These are phyloP conservation scores for Pemphigus obesinymphae DNA, from an alignment of 1,140 invertebrate species.

Conservation along the genomic window DNA sequence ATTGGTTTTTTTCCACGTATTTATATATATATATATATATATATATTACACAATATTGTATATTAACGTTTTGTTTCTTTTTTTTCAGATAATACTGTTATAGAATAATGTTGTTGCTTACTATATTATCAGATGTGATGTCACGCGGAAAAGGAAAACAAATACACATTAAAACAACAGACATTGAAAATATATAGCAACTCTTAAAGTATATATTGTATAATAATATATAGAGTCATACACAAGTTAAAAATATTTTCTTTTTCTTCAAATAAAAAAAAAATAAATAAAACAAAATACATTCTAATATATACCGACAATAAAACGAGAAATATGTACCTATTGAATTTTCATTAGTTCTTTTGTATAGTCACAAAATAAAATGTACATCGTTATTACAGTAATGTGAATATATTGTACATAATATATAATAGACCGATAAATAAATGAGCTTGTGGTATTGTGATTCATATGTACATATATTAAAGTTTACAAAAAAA, in stretches of 20 bases:
- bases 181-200: conserved; percentile 28
- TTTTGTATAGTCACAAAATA: not conserved
- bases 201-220: not conserved
- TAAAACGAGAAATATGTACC: conserved; percentile 15
- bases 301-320: conserved; percentile 7
- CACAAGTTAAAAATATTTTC: conserved; percentile 5
- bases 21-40: too few species aligned
- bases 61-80: not conserved
- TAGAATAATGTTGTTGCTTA: not conserved
- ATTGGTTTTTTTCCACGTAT: not conserved
- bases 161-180: conserved; percentile 6
- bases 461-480: conserved; percentile 2
- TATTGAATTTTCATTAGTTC: not conserved
- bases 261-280: conserved; percentile 20
- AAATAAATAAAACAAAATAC: not conserved
- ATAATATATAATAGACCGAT: conserved; percentile 1
- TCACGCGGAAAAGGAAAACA: not conserved
- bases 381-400: conserved; percentile 2
- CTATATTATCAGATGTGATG: not conserved
- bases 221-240: conserved; percentile 5
- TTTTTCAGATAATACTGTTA: not conserved
- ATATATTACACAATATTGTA: too few species aligned
- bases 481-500: not conserved
- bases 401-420: not conserved
- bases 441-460: conserved; percentile 35